phyloP scores from a whole-genome alignment of 23 tunicate species.

The Trididemnum miniatum region DNA sequence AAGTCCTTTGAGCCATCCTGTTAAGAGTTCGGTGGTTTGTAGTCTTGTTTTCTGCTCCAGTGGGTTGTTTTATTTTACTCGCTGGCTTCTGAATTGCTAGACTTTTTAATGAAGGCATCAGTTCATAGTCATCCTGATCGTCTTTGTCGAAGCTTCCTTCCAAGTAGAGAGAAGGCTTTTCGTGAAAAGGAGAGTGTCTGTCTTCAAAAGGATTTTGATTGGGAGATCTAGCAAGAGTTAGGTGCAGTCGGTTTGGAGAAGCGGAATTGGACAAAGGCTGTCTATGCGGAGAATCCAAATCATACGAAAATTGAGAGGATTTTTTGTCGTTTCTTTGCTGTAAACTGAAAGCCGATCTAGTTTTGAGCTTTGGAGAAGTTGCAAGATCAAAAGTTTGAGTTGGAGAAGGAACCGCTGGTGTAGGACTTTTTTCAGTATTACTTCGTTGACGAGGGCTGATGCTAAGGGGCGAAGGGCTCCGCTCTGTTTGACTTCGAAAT shows the following conservation, averaged over 20 bases:
- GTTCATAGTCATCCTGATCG: conserved; percentile 48
- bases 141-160: conserved; percentile 51
- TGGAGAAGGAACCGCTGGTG: neutral
- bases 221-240: neutral
- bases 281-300: neutral
- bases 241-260: neutral
- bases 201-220: neutral
- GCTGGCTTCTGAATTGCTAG: neutral
- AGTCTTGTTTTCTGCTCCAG: too few species aligned
- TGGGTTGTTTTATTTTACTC: neutral
- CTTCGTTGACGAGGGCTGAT: neutral
- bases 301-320: neutral
- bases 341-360: neutral
- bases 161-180: neutral
- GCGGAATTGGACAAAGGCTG: neutral
- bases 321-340: neutral
- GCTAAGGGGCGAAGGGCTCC: neutral
- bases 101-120: neutral
- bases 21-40: neutral
- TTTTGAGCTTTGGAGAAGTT: neutral
- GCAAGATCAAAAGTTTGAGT: neutral
- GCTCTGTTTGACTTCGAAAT: neutral
- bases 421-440: neutral
- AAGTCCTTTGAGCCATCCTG: neutral
- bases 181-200: neutral